Conservation (phyloP, 2,797 vertebrate species). For the Premnoplex brunnescens region DNA sequence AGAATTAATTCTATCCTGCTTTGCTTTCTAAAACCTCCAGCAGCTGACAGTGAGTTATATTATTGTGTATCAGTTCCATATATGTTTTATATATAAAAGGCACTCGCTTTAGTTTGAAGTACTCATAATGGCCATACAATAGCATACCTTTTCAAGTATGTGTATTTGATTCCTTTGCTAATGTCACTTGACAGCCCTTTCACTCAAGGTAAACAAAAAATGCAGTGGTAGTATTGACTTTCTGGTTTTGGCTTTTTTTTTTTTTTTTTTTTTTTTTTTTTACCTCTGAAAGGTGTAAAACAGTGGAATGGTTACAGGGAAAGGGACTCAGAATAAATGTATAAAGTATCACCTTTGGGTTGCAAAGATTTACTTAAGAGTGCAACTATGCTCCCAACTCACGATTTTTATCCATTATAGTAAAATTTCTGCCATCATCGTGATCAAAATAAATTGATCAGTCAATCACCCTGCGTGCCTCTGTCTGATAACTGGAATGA, state of each 20-base stretch:
- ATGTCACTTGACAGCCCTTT: constrained; percentile 23
- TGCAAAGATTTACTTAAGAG: not conserved
- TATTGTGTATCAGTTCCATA: not conserved
- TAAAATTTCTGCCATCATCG: not conserved
- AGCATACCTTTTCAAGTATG: not conserved
- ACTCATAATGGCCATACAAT: not conserved
- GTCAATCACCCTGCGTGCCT: not conserved
- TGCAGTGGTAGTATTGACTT: not conserved
- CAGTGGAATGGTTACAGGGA: not conserved
- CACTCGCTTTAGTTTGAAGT: not conserved
- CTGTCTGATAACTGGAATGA: not conserved
- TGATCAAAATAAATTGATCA: constrained; percentile 28
- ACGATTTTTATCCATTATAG: not conserved
- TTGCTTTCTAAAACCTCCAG: not conserved
- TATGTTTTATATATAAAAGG: not conserved
- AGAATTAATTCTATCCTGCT: not conserved
- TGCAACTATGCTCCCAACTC: not conserved
- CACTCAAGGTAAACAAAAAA: not conserved
- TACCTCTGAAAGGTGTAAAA: not conserved
- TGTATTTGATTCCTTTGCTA: not conserved
- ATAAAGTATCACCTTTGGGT: not conserved
- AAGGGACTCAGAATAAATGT: not conserved
- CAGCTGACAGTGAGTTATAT: not conserved
- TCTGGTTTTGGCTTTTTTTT: not conserved
- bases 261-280: not conserved